Evolutionary conservation across 1,140 invertebrate genomes (phyloP), one percentile per base, ranked within the genome.

Genomic region (Sipha flava): DNA sequence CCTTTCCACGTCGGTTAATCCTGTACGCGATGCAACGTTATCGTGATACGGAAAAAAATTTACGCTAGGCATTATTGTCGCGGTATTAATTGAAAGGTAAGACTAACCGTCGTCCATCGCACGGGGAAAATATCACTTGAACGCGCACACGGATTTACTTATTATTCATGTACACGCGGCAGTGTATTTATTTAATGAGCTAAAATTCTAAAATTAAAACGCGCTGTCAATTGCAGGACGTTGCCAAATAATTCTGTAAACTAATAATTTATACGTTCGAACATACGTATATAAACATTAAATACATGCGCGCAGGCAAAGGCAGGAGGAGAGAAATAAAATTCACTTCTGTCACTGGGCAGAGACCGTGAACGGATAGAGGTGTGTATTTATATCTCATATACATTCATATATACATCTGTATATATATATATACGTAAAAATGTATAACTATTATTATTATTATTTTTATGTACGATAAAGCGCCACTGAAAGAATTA

Each of bases 241-340:
- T 73, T 73, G 70, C 70, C 70, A 73, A 73, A 73, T 52, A 52
- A 73, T 73, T 73, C 70, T 73, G 47, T 73, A 52, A 73, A 73
- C 70, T 73, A 73, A 73, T 73, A 73, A 73, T 73, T 73, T 54
- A 73, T 49, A 73, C 49, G 49, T 73, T 54, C 45, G 70, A 73
- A 73, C 49, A 73, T 29, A 45, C 66, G 66, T 45, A 70, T 43
- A 70, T 23, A 70, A 45, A 70, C 66, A 47, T 70, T 70, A 70
- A n/a, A 70, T 18, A 70, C 40, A 70, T 23, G 29, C 66, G 1
- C 40, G 23, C 43, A 29, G 37, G 21, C 23, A 7, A 2, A 29
- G 16, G 23, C 64, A n/a, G 64, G 14, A 47, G 16, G 66, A 70
- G 40, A 29, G 16, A n/a, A 45, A 68, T 68, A 45, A 68, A 68